phyloP scores from a whole-genome alignment of 1,140 invertebrate genomes.

The Lamellibrachia luymesi region DNA sequence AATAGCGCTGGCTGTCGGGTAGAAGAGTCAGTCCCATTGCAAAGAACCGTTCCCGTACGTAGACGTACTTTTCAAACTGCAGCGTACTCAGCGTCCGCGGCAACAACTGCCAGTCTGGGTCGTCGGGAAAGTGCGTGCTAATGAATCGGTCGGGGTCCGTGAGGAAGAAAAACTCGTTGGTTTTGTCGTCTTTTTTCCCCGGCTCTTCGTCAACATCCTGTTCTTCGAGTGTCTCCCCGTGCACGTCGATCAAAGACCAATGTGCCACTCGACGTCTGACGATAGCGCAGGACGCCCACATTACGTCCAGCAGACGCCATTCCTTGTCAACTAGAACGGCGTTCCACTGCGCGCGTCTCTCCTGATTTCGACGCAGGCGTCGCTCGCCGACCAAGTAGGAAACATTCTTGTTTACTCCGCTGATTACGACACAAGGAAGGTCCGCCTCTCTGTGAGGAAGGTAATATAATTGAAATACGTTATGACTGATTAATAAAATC shows the following conservation, averaged over 20 bases:
- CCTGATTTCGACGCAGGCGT: not conserved
- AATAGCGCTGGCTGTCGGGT: conserved; percentile 34
- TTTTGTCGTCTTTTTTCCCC: conserved; percentile 31
- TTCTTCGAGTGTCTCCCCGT: not conserved
- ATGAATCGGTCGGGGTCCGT: conserved; percentile 44
- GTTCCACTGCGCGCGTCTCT: conserved; percentile 20
- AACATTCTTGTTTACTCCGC: conserved; percentile 54
- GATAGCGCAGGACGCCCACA: too few relatives aligned
- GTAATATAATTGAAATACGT: too few relatives aligned
- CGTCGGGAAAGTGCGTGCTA: conserved; percentile 32
- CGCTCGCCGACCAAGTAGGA: conserved; percentile 46
- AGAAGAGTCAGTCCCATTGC: conserved; percentile 38
- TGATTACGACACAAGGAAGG: conserved; percentile 47
- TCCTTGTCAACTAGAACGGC: too few relatives aligned
- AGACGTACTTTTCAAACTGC: conserved; percentile 40
- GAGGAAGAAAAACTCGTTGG: conserved; percentile 54
- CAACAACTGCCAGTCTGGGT: conserved; percentile 46
- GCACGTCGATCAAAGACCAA: too few relatives aligned
- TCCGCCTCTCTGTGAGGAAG: conserved; percentile 42
- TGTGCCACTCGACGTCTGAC: too few relatives aligned
- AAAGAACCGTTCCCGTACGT: conserved; percentile 47
- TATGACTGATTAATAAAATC: too few relatives aligned
- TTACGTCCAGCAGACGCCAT: too few relatives aligned
- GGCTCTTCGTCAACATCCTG: not conserved
- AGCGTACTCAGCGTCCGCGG: conserved; percentile 27